Percentiles rank a stretch among this genome's conserved stretches.
phyloP scores from a whole-genome alignment of 2,113 vertebrate species.

The Chaetops frenatus region DNA sequence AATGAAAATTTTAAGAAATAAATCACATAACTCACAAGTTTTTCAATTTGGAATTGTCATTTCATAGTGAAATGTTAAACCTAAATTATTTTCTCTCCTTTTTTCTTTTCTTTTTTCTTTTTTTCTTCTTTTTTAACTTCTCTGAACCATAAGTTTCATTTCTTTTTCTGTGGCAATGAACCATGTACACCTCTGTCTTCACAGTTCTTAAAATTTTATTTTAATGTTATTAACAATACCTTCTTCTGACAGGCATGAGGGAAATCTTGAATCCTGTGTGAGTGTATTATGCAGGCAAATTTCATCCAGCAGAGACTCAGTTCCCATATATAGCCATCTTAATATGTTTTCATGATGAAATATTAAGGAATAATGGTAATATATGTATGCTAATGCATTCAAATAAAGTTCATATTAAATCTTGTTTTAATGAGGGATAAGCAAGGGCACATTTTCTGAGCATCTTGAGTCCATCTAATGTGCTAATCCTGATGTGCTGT shows the following conservation, averaged over 20 bases:
- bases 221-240: not conserved
- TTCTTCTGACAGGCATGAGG: not conserved
- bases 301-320: not conserved
- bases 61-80: not conserved
- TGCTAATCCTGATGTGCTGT: not conserved
- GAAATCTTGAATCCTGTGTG: not conserved
- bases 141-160: not conserved
- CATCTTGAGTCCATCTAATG: not conserved
- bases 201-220: not conserved
- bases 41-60: not conserved
- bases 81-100: not conserved
- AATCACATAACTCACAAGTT: not conserved
- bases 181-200: not conserved
- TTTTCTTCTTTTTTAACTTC: not conserved
- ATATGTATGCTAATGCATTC: slow-evolving; percentile 28
- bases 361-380: slow-evolving; percentile 26
- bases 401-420: slow-evolving; percentile 27
- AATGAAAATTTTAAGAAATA: not conserved
- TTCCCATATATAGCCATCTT: not conserved
- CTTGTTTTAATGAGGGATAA: slow-evolving; percentile 34
- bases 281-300: not conserved
- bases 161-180: not conserved
- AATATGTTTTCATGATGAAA: slow-evolving; percentile 19
- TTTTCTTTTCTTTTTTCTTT: not conserved
- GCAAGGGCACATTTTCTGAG: slow-evolving; percentile 11